Base-by-base conservation (phyloP, 1,140 invertebrate species). In the Megalonaias nervosa region DNA sequence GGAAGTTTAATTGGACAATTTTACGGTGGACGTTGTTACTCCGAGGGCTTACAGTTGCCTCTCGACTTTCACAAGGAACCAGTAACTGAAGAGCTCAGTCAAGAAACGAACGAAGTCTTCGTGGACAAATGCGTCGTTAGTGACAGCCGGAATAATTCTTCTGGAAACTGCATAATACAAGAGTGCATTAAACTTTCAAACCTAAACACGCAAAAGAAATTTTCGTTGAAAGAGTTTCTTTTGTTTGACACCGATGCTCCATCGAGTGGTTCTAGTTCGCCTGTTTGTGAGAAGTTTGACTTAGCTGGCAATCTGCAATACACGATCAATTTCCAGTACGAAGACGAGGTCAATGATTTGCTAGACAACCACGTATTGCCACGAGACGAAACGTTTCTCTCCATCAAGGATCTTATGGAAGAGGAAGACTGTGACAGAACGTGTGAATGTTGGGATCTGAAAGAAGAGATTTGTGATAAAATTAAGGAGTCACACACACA, bases 251-350 rank as follows among this genome's bases (percentile, higher is more conserved):
- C 69, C 2, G 64, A 72, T 66, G 19, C 74, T 17, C 60, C 70
- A 48, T 48, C 38, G 38, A 48, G 38, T 11, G 74, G 67, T n/a
- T 62, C 59, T 19, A 16, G 16, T 57, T 74, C 60, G 21, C 69
- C 71, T 17, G 64, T 57, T n/a, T 14, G 17, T 55, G 9, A 67
- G 48, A 19, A 58, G 17, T 21, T 23, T 65, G 69, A 77, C 48
- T 66, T 71, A 55, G 21, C 67, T 14, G 64, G 23, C 59, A 66
- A 17, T 65, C 48, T 77, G 31, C 31, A 77, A 19, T 79, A 81
- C 64, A 69, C 77, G 38, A 78, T 82, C 55, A 75, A 72, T 64
- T 85, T 79, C 58, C 74, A 81, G 38, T 85, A 83, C 65, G 84
- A 85, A 61, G 68, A 81, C 2, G 55, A 55, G 2, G 67, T 71